These are phyloP conservation scores for Osmerus eperlanus DNA, from an alignment of 2,113 vertebrate genomes.

Conservation along the genomic window DNA sequence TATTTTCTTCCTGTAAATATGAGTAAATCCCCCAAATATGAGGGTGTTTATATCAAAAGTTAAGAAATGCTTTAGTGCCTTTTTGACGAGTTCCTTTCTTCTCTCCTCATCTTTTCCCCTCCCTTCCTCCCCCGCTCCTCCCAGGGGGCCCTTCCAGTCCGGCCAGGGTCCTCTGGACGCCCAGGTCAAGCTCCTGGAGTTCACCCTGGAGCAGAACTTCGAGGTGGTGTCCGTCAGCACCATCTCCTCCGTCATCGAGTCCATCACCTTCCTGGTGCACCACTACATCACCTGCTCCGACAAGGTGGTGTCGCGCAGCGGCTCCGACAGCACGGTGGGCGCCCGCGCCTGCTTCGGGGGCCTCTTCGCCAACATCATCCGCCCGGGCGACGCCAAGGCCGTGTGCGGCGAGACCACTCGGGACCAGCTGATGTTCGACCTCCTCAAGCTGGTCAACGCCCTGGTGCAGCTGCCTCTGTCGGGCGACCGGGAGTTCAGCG, in stretches of 20 bases:
- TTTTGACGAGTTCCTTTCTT: no score
- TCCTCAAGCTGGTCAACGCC: conserved; percentile 93
- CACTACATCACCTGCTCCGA: conserved; percentile 98
- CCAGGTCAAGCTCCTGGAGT: conserved; percentile 96
- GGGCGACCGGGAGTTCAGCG: conserved; percentile 90
- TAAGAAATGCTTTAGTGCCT: no score
- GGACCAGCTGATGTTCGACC: conserved; percentile 97
- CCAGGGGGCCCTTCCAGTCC: conserved; percentile 92
- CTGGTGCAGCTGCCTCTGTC: conserved; percentile 94
- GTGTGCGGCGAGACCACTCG: conserved; percentile 96
- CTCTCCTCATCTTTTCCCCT: neutral
- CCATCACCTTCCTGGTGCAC: conserved; percentile 95
- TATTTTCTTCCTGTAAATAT: neutral
- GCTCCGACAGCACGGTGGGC: conserved; percentile 93
- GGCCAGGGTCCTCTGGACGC: conserved; percentile 95
- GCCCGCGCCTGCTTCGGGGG: conserved; percentile 96
- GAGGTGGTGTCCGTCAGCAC: conserved; percentile 95
- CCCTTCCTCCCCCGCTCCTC: neutral
- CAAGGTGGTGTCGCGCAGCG: conserved; percentile 94
- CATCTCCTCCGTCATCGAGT: conserved; percentile 95
- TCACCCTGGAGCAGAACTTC: conserved; percentile 96
- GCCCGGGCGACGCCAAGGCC: conserved; percentile 97
- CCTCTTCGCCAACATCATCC: conserved; percentile 96
- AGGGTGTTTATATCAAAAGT: no score
- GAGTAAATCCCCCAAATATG: no score